Conservation (phyloP, 30 jellyfish, hydroid and myxozoan species). For the Hydractinia symbiolongicarpus region DNA sequence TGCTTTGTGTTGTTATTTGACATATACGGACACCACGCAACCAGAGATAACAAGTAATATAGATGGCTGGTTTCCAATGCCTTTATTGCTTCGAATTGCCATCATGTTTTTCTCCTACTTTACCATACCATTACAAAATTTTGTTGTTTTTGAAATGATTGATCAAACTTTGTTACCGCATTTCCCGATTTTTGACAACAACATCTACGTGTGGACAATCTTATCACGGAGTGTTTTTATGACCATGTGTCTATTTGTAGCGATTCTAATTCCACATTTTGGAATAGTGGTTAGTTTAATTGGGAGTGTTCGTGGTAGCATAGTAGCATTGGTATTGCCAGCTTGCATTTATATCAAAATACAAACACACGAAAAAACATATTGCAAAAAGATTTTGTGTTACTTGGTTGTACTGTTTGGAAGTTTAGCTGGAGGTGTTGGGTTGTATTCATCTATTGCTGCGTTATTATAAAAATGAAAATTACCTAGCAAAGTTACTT, state of each 20-base stretch:
- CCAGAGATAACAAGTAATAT: conserved; percentile 59
- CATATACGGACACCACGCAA: conserved; percentile 28
- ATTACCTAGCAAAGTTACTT: no score
- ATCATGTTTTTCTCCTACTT: conserved; percentile 58
- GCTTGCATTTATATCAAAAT: conserved; percentile 40
- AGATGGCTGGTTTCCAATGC: neutral
- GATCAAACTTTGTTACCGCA: conserved; percentile 46
- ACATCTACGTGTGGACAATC: conserved; percentile 42
- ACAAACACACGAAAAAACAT: conserved; percentile 9
- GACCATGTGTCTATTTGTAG: conserved; percentile 35
- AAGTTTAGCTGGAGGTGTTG: conserved; percentile 25
- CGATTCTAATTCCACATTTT: conserved; percentile 71
- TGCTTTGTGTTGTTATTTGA: conserved; percentile 54
- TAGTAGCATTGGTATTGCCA: conserved; percentile 56
- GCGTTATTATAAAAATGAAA: neutral
- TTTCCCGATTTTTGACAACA: conserved; percentile 37
- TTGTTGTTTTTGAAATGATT: conserved; percentile 61
- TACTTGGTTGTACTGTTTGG: conserved; percentile 30
- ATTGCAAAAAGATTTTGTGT: conserved; percentile 19
- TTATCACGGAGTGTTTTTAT: conserved; percentile 53
- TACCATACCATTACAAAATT: conserved; percentile 61
- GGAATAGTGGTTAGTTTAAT: conserved; percentile 67
- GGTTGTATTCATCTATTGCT: conserved; percentile 29
- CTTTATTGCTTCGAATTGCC: conserved; percentile 38
- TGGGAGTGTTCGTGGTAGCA: conserved; percentile 77